Base-by-base conservation (phyloP, 2,797 vertebrate genomes). In the Takifugu rubripes region DNA sequence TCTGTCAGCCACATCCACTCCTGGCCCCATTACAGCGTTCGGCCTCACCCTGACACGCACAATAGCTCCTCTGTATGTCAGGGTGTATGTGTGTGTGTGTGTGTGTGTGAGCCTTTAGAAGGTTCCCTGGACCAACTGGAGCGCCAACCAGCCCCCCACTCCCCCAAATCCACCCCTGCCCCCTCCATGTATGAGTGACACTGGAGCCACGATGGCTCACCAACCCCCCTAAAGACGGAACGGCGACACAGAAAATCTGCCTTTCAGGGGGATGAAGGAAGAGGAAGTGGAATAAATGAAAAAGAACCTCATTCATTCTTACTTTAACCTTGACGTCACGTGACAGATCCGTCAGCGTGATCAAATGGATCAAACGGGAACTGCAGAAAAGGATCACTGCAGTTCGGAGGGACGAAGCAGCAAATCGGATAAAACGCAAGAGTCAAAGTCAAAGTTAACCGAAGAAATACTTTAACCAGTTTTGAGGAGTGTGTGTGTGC, bases 1-100 rank as follows among this genome's bases (percentile, higher is more conserved):
- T 86, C 86, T 89, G 84, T 87, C 86, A 86, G 70, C 78, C 69
- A 72, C 83, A 64, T 85, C 85, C 74, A 84, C 82, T 84, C 62
- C 73, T 50, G 70, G 62, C 66, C 65, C 74, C 79, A 79, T 83
- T 81, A 83, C 66, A 72, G 61, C 52, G 21, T 59, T 12, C 47
- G 47, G 62, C 64, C 71, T 62, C 66, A 48, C 69, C 64, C 52
- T 2, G 50, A 64, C 70, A 51, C 70, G 47, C 76, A 87, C 87
- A 88, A 88, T 74, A 80, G 72, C 56, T 54, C 78, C 49, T 79
- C 79, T 89, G 82, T 90, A 54, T 52, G 74, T 66, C 59, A 54
- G 48, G 59, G 63, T 64, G 36, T 40, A 12, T 14, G 36, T 40
- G 36, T 40, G 36, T 40, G 36, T 40, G 36, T 40, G 11, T 40